Evolutionary conservation across 2,113 vertebrate species (phyloP), one percentile per base, ranked within the genome.

Genomic region (Semnopithecus entellus): DNA sequence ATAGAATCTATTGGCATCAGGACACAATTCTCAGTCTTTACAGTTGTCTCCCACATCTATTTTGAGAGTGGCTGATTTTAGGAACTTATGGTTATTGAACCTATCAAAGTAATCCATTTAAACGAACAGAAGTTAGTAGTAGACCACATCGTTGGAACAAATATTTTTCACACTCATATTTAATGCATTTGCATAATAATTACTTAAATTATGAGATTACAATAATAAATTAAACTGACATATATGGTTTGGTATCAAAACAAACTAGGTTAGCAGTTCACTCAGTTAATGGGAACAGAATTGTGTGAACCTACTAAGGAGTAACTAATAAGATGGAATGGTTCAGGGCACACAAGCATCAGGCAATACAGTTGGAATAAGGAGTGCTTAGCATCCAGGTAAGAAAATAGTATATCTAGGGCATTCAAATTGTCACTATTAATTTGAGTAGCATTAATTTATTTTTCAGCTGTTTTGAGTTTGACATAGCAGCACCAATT

Each of bases 161-260:
- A 75, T 48, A 20, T 85, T 85, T 27, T 91, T 76, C 35, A 40
- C 8, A 43, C 2, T 59, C 13, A 86, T 14, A 64, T 81, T 73
- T 64, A n/a, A 66, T 52, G 81, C 20, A 13, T 87, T 85, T 86
- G 32, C 25, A 81, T 82, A 64, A 81, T 52, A 64, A 75, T 79
- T 55, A 23, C 80, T 55, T 27, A n/a, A 66, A n/a, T 66, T 4
- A 64, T 73, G 22, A 87, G 27, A 61, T 73, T 55, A 72, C 48
- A 76, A 25, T 4, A 72, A n/a, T 45, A 35, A 45, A 5, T 50
- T 6, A 35, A 18, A 50, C 17, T 52, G 40, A 2, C 25, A 57
- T 32, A 45, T 40, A 52, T 50, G 25, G 32, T 57, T 85, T 85
- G 57, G 6, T 6, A 52, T 38, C 59, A 95, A 55, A 85, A 59